Evolutionary conservation across 2,113 vertebrate species (phyloP).

Genomic region (Indicator indicator): DNA sequence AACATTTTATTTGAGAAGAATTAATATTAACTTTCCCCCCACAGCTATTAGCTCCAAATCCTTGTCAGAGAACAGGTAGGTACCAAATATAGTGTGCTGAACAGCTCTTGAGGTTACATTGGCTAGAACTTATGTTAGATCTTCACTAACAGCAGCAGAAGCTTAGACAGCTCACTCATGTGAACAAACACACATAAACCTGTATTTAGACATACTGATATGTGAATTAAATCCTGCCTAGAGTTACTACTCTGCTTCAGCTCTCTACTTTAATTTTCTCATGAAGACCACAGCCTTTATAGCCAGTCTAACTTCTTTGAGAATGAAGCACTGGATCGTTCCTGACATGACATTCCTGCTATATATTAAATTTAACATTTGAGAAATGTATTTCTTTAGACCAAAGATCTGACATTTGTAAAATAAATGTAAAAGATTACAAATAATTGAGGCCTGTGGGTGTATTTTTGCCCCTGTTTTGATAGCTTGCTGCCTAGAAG

Average conservation of each 20-base stretch:
- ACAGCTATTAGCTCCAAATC: neutral
- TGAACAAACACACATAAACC: neutral
- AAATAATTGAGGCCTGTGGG: neutral
- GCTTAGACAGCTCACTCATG: neutral
- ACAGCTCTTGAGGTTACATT: neutral
- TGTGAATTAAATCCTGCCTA: neutral
- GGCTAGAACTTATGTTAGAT: neutral
- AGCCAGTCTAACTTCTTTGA: neutral
- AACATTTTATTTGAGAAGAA: neutral
- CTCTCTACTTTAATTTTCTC: neutral
- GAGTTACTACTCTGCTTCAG: neutral
- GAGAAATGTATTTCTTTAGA: too few relatives aligned
- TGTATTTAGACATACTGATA: neutral
- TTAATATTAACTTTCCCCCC: neutral
- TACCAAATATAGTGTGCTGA: neutral
- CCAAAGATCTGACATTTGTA: neutral
- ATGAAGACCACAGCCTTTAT: neutral
- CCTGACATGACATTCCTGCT: neutral
- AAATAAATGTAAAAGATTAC: neutral
- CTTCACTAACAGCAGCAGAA: neutral
- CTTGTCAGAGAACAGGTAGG: neutral
- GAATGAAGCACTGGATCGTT: neutral
- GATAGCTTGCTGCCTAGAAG: neutral
- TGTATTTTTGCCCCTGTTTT: neutral
- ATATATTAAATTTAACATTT: neutral